Percentiles rank a stretch among this genome's conserved stretches.
Conservation (phyloP, 2,797 vertebrate species). For the Picus viridis region DNA sequence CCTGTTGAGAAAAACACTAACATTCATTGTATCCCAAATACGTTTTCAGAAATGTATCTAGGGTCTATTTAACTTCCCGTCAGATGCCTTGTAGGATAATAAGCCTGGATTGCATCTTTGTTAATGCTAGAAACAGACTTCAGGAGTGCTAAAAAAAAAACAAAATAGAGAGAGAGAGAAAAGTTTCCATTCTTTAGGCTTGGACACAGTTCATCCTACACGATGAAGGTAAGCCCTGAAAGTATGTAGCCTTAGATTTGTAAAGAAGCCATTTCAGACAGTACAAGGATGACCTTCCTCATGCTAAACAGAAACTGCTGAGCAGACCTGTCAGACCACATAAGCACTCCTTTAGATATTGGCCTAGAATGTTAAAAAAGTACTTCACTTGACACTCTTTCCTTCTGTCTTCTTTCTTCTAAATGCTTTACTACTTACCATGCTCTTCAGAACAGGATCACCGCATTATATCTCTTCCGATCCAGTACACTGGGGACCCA, state of each 20-base stretch:
- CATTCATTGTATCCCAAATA: background rate
- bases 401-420: background rate
- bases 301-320: background rate
- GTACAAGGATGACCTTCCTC: background rate
- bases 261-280: background rate
- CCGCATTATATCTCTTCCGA: rapidly evolving
- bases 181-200: background rate
- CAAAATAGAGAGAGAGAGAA: background rate
- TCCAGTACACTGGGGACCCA: background rate
- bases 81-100: slow-evolving; percentile 11
- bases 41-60: background rate
- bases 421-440: background rate
- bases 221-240: background rate
- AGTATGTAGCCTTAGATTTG: background rate
- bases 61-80: background rate
- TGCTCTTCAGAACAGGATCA: background rate
- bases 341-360: background rate
- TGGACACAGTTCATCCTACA: rapidly evolving
- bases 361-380: background rate
- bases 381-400: background rate
- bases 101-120: slow-evolving; percentile 12
- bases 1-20: background rate
- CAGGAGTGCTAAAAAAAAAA: background rate
- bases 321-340: background rate
- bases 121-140: background rate